phyloP scores from a whole-genome alignment of 2,888 invertebrate genomes.

The Orchesella flavescens region DNA sequence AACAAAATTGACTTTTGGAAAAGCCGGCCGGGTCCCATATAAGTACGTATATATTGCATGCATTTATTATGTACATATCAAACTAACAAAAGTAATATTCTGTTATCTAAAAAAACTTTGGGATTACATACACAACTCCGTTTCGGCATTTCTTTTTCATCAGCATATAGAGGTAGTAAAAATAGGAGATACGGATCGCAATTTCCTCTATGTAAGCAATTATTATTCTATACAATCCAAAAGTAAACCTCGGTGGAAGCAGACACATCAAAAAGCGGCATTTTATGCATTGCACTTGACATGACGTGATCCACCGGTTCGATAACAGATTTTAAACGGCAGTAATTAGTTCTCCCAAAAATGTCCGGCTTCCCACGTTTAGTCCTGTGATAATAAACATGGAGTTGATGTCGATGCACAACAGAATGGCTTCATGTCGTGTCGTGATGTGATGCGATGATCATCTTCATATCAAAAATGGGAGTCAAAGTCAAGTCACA shows the following conservation, averaged over 20 bases:
- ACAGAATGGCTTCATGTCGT: background rate
- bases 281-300: background rate
- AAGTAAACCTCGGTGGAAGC: background rate
- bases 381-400: background rate
- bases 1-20: no score
- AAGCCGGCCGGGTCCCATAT: no score
- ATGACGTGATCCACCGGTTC: conserved; percentile 41
- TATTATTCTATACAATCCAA: background rate
- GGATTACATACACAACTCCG: background rate
- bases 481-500: background rate
- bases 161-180: background rate
- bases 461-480: background rate
- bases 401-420: no score
- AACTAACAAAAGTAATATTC: no score
- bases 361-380: conserved; percentile 52
- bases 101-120: no score
- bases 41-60: no score
- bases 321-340: conserved; percentile 43
- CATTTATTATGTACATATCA: no score
- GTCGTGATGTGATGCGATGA: background rate
- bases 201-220: conserved; percentile 1
- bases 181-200: conserved; percentile 43
- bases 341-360: conserved; percentile 57
- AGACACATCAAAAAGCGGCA: conserved; percentile 5
- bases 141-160: conserved; percentile 19